A percentile compares a stretch with the other conserved stretches of the same genome.
Evolutionary conservation across 2,888 invertebrate species (phyloP).

Genomic region (Calameuta idolon): DNA sequence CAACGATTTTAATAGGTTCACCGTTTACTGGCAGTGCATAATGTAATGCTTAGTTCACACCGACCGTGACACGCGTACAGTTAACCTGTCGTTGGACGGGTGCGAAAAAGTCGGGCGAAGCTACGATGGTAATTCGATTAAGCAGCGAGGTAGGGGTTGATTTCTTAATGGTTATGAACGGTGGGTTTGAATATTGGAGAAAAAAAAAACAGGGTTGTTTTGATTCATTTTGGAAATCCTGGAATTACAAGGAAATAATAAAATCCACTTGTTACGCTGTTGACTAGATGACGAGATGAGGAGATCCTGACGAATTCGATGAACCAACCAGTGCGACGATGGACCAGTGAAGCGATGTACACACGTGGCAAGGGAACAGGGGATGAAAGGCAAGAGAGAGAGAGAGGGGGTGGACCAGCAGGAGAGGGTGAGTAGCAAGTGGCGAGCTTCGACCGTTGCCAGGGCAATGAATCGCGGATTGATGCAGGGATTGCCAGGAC

Average conservation of each 20-base stretch:
- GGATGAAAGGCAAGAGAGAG: background rate
- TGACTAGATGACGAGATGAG: constrained; percentile 11
- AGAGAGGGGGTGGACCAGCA: background rate
- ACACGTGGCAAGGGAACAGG: constrained; percentile 24
- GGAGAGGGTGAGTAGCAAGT: background rate
- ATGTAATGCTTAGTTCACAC: background rate
- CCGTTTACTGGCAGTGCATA: background rate
- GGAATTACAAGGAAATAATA: constrained; percentile 37
- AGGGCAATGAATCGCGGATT: constrained; percentile 60
- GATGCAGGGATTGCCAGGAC: constrained; percentile 53
- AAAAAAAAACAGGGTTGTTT: background rate
- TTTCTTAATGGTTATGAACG: background rate
- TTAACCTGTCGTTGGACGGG: background rate
- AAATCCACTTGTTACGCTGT: constrained; percentile 55
- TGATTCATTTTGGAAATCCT: background rate
- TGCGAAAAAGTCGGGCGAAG: background rate
- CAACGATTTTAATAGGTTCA: background rate
- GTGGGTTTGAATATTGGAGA: background rate
- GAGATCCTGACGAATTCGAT: constrained; percentile 18
- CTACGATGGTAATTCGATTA: background rate
- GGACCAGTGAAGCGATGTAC: constrained; percentile 28
- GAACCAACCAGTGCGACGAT: constrained; percentile 20
- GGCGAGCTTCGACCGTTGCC: constrained; percentile 53
- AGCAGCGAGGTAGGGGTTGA: background rate
- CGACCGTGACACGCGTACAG: background rate